These are phyloP conservation scores for Pharmacophagus antenor DNA, from an alignment of 2,888 invertebrate species.

Conservation along the genomic window DNA sequence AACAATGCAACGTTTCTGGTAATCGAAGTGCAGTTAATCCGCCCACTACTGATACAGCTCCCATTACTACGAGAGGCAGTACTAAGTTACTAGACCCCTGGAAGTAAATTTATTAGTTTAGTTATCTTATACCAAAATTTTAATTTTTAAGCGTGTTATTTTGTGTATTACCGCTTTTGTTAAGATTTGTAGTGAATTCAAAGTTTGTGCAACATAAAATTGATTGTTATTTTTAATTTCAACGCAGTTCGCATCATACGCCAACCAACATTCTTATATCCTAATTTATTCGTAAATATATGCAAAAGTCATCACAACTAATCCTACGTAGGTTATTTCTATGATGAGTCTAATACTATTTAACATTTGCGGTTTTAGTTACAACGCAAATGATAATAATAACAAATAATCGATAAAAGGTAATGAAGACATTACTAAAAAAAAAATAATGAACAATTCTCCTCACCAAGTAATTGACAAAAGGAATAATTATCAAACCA, in stretches of 20 bases:
- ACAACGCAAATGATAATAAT: too few species aligned
- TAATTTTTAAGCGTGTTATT: not conserved
- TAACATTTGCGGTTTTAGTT: too few species aligned
- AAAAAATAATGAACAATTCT: not conserved
- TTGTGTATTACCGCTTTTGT: not conserved
- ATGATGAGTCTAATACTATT: too few species aligned
- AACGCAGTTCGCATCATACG: too few species aligned
- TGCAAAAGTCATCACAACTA: too few species aligned
- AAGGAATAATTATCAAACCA: constrained; percentile 93
- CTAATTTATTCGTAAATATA: too few species aligned
- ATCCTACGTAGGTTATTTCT: too few species aligned
- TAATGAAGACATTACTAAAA: too few species aligned
- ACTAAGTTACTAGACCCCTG: constrained; percentile 92
- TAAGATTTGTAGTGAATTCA: not conserved
- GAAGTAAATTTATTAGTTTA: constrained; percentile 17
- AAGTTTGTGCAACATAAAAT: not conserved
- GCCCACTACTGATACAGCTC: constrained; percentile 89
- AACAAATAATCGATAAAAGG: too few species aligned
- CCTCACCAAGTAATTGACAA: constrained; percentile 94
- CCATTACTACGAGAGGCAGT: constrained; percentile 92
- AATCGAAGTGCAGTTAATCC: constrained; percentile 89
- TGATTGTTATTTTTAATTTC: too few species aligned
- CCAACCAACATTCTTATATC: too few species aligned
- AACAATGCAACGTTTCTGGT: constrained; percentile 91
- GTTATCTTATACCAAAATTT: not conserved